Evolutionary conservation across 2,888 invertebrate genomes (phyloP), one percentile per base, ranked within the genome.

Genomic region (Ectemnius lituratus): DNA sequence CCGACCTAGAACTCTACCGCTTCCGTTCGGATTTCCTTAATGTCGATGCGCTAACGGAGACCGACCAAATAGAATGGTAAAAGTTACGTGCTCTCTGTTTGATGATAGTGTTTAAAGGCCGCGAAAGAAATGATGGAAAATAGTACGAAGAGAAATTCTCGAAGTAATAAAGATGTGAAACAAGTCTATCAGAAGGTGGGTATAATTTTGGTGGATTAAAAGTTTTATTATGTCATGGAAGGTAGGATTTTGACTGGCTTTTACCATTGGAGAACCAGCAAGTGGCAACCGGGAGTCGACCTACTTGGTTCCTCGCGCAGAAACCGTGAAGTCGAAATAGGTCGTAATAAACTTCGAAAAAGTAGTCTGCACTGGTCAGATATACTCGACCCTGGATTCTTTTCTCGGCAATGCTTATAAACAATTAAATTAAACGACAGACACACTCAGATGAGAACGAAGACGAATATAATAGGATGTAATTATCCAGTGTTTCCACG

Each of bases 1-100:
- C 27, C 75, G 75, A 75, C 75, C 77, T 77, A 75, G 77, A 77
- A 75, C 74, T 70, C 65, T 49, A 65, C 67, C 67, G 70, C 74
- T 70, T 70, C 70, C 76, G 70, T 49, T 59, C 63, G 62, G 70
- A 65, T 62, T 65, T 76, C 58, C 59, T 67, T 56, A 47, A 59
- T 56, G 74, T 76, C 70, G 67, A 74, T 74, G 58, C 45, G 71
- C 37, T 20, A 37, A 49, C 20, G 47, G n/a, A 27, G 37, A 37
- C 37, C 37, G 37, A 37, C 37, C 37, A 37, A 37, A 37, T 37
- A 37, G 37, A 37, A 37, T 37, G 37, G 37, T 11, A 37, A 37
- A 11, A 37, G 37, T 37, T 37, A 37, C 37, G 37, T 11, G 37
- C 37, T 37, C 2, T 3, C 2, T 23, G 37, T 37, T 37, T 11